Base-by-base conservation (phyloP, 1,140 invertebrate species). In the Papilio helenus region DNA sequence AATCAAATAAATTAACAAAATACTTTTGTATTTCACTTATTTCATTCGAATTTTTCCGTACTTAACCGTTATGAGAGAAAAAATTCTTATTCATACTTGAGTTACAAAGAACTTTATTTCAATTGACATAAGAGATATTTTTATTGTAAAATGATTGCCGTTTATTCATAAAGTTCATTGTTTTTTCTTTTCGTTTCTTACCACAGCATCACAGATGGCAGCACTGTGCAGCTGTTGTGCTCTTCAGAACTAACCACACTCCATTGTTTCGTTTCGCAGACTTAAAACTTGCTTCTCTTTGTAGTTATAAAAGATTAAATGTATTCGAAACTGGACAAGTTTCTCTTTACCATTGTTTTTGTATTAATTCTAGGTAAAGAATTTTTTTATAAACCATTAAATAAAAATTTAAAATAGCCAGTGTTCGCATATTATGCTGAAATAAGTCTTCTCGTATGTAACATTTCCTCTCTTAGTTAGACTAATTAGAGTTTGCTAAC, bases 261-360 rank as follows among this genome's bases (percentile, higher is more conserved):
- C 72, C 42, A 74, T 51, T 49, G 42, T 74, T 72, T 20, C 42
- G 72, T 49, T 49, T 44, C 42, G 12, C 42, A 44, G n/a, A 74
- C 72, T 74, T 49, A 49, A 74, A 74, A 74, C 72, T 73, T 73
- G 49, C 72, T 74, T 74, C 42, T 20, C 42, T 44, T 44, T 49
- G 20, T 74, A 72, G 42, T 72, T 72, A 72, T 42, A 74, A 74
- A 74, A 74, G 72, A 74, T 74, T 74, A 74, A 74, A 49, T 74
- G 72, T 49, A 74, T 74, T 74, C 72, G 42, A n/a, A n/a, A 74
- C 72, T 23, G 72, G 42, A 74, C n/a, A 74, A 74, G n/a, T 74
- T 74, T 74, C 8, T 72, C 72, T 44, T 42, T 49, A 23, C 20
- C 20, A 49, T 74, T 74, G 72, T 74, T 74, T 74, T 49, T 16